Evolutionary conservation across 1,140 invertebrate species (phyloP).

Genomic region (Hylaeus anthracinus): DNA sequence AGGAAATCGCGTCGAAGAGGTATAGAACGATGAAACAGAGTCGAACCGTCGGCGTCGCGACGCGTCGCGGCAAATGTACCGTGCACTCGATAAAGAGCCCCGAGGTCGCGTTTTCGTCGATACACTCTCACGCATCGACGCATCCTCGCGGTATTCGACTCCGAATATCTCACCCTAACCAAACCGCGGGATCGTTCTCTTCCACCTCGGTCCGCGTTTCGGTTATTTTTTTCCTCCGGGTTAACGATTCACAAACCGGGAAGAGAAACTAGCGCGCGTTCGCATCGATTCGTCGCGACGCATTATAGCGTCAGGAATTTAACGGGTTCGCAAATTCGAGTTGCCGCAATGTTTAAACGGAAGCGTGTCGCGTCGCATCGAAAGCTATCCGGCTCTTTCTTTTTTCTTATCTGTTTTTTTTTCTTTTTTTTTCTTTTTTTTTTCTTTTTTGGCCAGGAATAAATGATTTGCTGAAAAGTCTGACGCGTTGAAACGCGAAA

Average conservation of each 20-base stretch:
- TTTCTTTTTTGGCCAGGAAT: neutral
- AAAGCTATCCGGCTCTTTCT: neutral
- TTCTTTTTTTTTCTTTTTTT: too few relatives aligned
- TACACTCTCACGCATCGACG: neutral
- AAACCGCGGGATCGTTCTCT: neutral
- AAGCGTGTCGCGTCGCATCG: neutral
- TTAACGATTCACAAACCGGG: neutral
- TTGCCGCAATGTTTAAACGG: neutral
- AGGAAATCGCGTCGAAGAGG: neutral
- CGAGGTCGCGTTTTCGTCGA: too few relatives aligned
- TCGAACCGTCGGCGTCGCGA: neutral
- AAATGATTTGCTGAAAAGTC: neutral
- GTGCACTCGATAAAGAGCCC: constrained; percentile 12
- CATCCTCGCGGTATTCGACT: neutral
- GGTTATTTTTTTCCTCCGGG: neutral
- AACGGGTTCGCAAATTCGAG: neutral
- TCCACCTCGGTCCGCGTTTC: neutral
- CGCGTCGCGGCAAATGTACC: constrained; percentile 10
- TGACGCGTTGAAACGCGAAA: neutral
- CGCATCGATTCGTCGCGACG: neutral
- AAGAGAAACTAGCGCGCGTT: neutral
- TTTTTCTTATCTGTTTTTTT: too few relatives aligned
- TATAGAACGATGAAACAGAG: neutral
- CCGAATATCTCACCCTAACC: neutral
- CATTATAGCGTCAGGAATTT: neutral